A percentile compares a stretch with the other conserved stretches of the same genome.
These are phyloP conservation scores for Mylabris sibirica DNA, from an alignment of 2,888 invertebrate genomes.

Conservation along the genomic window DNA sequence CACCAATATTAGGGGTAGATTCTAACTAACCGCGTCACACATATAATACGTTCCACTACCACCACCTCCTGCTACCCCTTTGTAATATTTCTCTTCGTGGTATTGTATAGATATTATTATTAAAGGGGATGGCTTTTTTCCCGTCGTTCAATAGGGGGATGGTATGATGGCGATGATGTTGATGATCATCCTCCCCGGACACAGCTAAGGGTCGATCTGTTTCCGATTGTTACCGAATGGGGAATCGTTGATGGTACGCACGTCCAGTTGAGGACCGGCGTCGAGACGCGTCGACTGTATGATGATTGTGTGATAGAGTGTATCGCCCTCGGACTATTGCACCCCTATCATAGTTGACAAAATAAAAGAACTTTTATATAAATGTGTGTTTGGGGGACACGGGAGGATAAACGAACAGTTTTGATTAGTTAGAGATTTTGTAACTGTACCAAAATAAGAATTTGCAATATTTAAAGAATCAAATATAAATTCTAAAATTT, in stretches of 20 bases:
- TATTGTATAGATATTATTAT: not conserved
- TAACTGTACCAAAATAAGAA: not conserved
- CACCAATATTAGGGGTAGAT: not conserved
- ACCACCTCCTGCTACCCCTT: not conserved
- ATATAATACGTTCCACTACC: too few relatives aligned
- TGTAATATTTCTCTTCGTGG: not conserved
- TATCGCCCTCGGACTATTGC: not conserved
- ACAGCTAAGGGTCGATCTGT: conserved; percentile 43
- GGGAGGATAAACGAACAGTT: not conserved
- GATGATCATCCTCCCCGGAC: conserved; percentile 34
- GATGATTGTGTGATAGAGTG: not conserved
- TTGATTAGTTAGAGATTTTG: not conserved
- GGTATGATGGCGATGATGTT: conserved; percentile 3
- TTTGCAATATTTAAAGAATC: not conserved
- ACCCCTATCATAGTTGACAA: not conserved
- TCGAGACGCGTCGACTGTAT: conserved; percentile 41
- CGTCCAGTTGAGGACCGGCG: conserved; percentile 39
- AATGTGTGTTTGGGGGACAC: not conserved
- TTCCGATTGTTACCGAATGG: conserved; percentile 37
- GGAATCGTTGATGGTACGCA: conserved; percentile 37
- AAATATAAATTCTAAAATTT: not conserved
- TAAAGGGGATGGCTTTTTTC: conserved; percentile 3
- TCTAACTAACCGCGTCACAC: not conserved
- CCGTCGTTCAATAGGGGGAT: conserved; percentile 19
- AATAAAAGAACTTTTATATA: not conserved